A percentile compares a stretch with the other conserved stretches of the same genome.
These are phyloP conservation scores for Fistularia commersonii DNA, from an alignment of 2,797 vertebrate species.

Conservation along the genomic window DNA sequence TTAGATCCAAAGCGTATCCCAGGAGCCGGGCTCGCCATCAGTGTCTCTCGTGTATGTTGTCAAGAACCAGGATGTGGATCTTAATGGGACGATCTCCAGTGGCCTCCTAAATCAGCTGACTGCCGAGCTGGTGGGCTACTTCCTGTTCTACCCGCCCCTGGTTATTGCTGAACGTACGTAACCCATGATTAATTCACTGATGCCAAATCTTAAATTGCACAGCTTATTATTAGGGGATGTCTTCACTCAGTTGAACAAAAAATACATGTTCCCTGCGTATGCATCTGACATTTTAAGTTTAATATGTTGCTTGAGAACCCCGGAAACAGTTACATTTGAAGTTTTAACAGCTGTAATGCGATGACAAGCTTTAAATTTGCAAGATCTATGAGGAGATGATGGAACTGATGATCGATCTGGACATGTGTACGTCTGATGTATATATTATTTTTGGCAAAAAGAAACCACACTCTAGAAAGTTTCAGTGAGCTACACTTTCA, in stretches of 20 bases:
- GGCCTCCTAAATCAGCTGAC: conserved; percentile 92
- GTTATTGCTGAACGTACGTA: conserved; percentile 94
- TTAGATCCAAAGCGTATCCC: conserved; percentile 89
- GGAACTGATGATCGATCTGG: no score
- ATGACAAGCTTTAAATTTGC: no score
- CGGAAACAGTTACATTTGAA: no score
- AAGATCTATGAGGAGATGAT: no score
- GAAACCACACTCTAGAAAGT: neutral
- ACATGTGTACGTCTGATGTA: neutral
- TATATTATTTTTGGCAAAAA: conserved; percentile 1
- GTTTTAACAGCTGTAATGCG: no score
- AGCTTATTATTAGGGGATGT: no score
- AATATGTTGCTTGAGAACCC: no score
- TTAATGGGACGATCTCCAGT: conserved; percentile 90
- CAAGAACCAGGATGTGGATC: conserved; percentile 82
- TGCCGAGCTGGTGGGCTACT: conserved; percentile 94
- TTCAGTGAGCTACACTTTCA: conserved; percentile 1
- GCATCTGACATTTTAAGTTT: no score
- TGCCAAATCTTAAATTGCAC: no score
- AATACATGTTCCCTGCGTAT: no score
- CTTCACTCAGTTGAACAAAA: no score
- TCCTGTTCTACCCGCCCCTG: conserved; percentile 91
- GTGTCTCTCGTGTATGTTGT: conserved; percentile 92
- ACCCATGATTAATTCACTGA: neutral
- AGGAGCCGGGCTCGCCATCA: conserved; percentile 77